Conservation (phyloP, 2,797 vertebrate species). For the Leptodactylus fallax region DNA sequence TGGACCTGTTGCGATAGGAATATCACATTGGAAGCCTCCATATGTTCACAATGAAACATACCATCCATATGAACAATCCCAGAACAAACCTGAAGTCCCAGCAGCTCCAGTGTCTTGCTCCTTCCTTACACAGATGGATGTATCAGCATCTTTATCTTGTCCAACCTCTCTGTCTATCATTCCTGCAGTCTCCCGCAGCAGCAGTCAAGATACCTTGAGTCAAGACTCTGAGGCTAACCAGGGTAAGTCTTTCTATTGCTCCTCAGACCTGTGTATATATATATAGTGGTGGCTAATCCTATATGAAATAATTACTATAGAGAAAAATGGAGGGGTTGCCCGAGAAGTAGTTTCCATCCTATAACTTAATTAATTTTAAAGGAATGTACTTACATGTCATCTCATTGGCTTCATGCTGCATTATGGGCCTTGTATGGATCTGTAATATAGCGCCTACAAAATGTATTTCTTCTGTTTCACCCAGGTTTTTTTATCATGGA, state of each 20-base stretch:
- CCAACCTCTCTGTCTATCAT: constrained; percentile 88
- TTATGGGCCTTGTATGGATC: no score
- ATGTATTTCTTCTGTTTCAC: no score
- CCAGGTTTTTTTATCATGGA: no score
- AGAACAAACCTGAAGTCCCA: constrained; percentile 73
- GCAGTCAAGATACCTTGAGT: constrained; percentile 87
- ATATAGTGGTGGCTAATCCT: neutral
- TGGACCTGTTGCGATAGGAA: constrained; percentile 81
- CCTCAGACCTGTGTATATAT: neutral
- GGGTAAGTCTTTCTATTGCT: constrained; percentile 43
- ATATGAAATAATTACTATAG: neutral
- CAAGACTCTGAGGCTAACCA: constrained; percentile 82
- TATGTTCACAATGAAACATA: constrained; percentile 69
- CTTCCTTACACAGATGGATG: constrained; percentile 73
- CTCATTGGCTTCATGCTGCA: no score
- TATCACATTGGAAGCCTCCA: constrained; percentile 85
- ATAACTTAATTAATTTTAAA: neutral
- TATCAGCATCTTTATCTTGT: constrained; percentile 83
- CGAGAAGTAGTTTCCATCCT: neutral
- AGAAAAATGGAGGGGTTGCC: neutral
- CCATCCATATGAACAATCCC: constrained; percentile 73
- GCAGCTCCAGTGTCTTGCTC: constrained; percentile 73
- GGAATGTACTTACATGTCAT: neutral
- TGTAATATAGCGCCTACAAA: no score
- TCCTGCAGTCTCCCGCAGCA: constrained; percentile 83